Percentiles rank a stretch among this genome's conserved stretches.
phyloP scores from a whole-genome alignment of 2,888 invertebrate species.

The Catocala sponsa region DNA sequence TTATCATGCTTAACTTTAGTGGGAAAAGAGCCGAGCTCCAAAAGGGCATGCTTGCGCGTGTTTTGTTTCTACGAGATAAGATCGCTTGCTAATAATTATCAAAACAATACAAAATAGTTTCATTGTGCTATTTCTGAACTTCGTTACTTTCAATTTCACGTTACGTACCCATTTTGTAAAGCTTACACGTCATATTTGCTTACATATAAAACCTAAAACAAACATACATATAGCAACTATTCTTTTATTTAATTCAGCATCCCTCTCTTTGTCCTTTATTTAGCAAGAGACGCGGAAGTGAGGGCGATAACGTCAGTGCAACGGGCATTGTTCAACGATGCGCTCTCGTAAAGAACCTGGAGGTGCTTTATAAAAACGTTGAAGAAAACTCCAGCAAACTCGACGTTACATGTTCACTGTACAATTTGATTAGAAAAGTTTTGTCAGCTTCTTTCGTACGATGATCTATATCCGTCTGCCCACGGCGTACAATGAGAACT shows the following conservation, averaged over 20 bases:
- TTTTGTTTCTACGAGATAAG: no score
- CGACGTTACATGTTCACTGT: background rate
- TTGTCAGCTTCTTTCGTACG: background rate
- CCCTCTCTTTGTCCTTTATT: conserved; percentile 2
- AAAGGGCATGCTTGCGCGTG: no score
- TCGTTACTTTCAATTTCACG: no score
- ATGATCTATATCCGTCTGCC: background rate
- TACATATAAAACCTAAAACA: background rate
- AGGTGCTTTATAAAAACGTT: background rate
- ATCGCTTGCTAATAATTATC: no score
- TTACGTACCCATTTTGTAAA: no score
- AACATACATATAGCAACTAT: background rate
- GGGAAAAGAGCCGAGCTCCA: no score
- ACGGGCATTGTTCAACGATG: conserved; percentile 3
- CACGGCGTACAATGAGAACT: background rate
- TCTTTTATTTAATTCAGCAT: background rate
- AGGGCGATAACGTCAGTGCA: conserved; percentile 8
- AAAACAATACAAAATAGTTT: no score
- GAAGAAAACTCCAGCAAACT: background rate
- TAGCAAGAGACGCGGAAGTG: conserved; percentile 1
- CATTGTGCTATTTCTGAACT: no score
- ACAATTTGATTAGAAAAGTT: conserved; percentile 5
- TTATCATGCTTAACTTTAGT: no score
- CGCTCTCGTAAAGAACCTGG: background rate
- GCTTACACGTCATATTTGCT: no score